A percentile compares a stretch with the other conserved stretches of the same genome.
These are phyloP conservation scores for Copsychus sechellarum DNA, from an alignment of 2,113 vertebrate species.

Conservation along the genomic window DNA sequence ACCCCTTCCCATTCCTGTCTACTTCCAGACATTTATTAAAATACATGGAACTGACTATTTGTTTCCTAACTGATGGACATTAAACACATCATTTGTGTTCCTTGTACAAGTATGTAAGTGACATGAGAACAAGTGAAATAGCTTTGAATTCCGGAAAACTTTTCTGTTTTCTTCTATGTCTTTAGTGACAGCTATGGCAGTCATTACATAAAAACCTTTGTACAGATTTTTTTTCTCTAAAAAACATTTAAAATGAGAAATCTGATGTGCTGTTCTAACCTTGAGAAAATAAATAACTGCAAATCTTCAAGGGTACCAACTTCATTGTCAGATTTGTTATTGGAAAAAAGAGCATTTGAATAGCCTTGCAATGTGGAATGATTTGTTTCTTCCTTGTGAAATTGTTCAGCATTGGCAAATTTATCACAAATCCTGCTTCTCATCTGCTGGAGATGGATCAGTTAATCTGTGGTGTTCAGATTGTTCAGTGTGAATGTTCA, in stretches of 20 bases:
- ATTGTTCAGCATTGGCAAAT: background rate
- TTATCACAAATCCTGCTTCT: background rate
- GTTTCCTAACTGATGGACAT: background rate
- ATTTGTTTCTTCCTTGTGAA: constrained; percentile 28
- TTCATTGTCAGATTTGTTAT: background rate
- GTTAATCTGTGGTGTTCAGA: background rate
- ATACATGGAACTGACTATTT: background rate
- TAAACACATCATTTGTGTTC: background rate
- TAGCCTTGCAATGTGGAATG: background rate
- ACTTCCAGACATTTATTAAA: background rate
- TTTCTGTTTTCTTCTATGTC: background rate
- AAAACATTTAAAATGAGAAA: background rate
- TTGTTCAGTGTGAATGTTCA: background rate
- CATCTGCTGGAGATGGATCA: background rate
- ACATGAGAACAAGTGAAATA: background rate
- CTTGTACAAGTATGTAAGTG: background rate
- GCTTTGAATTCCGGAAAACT: background rate
- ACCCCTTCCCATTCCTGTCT: background rate
- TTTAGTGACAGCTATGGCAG: background rate
- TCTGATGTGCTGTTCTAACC: background rate
- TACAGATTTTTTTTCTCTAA: background rate
- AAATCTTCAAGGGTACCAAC: background rate
- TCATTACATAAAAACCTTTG: background rate
- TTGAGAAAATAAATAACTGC: background rate
- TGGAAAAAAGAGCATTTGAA: constrained; percentile 17